Conservation (phyloP, 2,113 vertebrate genomes). For the Australoheros scitulus region DNA sequence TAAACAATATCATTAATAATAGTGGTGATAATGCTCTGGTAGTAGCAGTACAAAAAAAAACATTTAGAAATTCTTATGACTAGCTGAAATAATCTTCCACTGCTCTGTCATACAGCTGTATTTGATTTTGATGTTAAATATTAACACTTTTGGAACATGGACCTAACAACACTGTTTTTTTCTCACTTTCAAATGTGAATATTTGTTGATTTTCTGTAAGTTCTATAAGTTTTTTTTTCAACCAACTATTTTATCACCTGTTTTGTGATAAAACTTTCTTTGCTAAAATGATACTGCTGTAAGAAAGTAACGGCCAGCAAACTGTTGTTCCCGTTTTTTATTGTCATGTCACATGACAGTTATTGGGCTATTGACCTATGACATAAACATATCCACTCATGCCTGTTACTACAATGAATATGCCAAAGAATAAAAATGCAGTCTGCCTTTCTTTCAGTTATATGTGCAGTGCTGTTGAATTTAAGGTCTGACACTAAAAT, state of each 20-base stretch:
- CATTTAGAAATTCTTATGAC: too few relatives aligned
- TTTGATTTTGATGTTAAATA: background rate
- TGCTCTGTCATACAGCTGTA: background rate
- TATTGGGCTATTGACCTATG: background rate
- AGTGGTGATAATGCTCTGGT: too few relatives aligned
- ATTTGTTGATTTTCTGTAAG: too few relatives aligned
- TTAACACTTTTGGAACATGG: too few relatives aligned
- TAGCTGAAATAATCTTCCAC: too few relatives aligned
- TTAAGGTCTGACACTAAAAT: too few relatives aligned
- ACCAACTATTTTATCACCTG: background rate
- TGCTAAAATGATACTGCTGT: background rate
- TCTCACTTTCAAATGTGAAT: too few relatives aligned
- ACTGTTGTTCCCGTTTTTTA: background rate
- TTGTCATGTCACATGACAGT: background rate
- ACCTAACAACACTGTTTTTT: background rate
- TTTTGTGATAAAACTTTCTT: background rate
- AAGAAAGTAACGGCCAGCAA: background rate
- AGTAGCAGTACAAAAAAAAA: too few relatives aligned
- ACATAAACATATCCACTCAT: background rate
- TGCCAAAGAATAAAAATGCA: background rate
- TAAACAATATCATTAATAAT: background rate
- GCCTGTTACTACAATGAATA: rapidly evolving
- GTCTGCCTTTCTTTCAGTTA: too few relatives aligned
- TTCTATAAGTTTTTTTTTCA: too few relatives aligned
- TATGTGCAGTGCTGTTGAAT: too few relatives aligned